Evolutionary conservation across 1,140 invertebrate genomes (phyloP).

Genomic region (Danaus melanippus): DNA sequence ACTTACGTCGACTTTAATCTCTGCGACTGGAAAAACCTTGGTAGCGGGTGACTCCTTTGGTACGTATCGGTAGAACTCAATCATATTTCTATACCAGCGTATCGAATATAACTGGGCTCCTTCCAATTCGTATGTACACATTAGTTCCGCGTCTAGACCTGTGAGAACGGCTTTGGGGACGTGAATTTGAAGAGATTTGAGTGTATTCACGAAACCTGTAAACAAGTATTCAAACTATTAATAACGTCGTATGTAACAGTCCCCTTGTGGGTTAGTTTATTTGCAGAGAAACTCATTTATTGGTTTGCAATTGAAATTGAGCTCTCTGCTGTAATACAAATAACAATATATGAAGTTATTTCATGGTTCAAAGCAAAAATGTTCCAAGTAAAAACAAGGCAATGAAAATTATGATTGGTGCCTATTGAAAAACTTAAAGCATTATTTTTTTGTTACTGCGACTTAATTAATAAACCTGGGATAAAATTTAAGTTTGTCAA

Average conservation of each 20-base stretch:
- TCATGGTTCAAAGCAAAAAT: no score
- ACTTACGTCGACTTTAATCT: slow-evolving; percentile 86
- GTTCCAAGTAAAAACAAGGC: no score
- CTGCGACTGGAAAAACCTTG: slow-evolving; percentile 81
- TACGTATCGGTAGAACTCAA: slow-evolving; percentile 85
- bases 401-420: no score
- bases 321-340: neutral
- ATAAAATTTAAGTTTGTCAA: no score
- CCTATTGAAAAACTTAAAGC: no score
- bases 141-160: slow-evolving; percentile 77
- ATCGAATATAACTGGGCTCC: slow-evolving; percentile 84
- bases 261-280: slow-evolving; percentile 12
- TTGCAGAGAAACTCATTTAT: neutral
- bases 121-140: slow-evolving; percentile 85
- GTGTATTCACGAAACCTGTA: slow-evolving; percentile 52
- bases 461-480: no score
- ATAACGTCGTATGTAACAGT: slow-evolving; percentile 11
- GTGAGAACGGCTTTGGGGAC: slow-evolving; percentile 75
- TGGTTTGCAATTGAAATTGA: neutral
- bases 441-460: no score
- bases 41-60: slow-evolving; percentile 81
- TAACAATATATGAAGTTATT: no score
- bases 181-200: slow-evolving; percentile 73
- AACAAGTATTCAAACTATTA: slow-evolving; percentile 22
- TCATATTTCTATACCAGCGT: slow-evolving; percentile 86